Percentiles rank a stretch among this genome's conserved stretches.
phyloP scores from a whole-genome alignment of 2,113 vertebrate genomes.

The Brevimyrus niger region DNA sequence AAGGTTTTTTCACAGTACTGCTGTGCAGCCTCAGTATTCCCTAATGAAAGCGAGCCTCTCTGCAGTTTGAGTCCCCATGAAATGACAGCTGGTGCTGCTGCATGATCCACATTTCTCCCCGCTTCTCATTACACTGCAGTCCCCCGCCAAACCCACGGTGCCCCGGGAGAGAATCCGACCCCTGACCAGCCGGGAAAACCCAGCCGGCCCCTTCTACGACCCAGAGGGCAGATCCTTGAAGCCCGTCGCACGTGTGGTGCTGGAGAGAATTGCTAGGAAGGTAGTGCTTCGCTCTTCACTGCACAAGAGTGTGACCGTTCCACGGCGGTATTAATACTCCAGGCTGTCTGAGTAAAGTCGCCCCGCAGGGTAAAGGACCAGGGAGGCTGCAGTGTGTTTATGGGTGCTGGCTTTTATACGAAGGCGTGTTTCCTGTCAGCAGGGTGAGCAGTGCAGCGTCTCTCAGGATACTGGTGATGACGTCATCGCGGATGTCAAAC shows the following conservation, averaged over 20 bases:
- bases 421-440: constrained; percentile 42
- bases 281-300: constrained; percentile 47
- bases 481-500: constrained; percentile 87
- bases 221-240: constrained; percentile 81
- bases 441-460: constrained; percentile 94
- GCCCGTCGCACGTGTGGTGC: constrained; percentile 76
- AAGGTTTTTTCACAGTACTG: background rate
- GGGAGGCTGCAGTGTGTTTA: constrained; percentile 19
- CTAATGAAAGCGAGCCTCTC: background rate
- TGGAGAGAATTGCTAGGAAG: constrained; percentile 94
- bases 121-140: constrained; percentile 53
- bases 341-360: background rate
- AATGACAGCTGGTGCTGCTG: background rate
- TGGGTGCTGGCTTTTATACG: constrained; percentile 11
- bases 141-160: constrained; percentile 82
- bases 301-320: background rate
- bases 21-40: background rate
- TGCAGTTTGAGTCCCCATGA: constrained; percentile 31
- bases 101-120: background rate
- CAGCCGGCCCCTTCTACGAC: constrained; percentile 91
- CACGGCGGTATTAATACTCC: background rate
- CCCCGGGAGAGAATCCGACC: constrained; percentile 92
- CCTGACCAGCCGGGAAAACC: constrained; percentile 87
- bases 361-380: background rate
- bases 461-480: constrained; percentile 89